Evolutionary conservation across 2,113 vertebrate genomes (phyloP), one percentile per base, ranked within the genome.

Genomic region (Notarius quadriscutis): DNA sequence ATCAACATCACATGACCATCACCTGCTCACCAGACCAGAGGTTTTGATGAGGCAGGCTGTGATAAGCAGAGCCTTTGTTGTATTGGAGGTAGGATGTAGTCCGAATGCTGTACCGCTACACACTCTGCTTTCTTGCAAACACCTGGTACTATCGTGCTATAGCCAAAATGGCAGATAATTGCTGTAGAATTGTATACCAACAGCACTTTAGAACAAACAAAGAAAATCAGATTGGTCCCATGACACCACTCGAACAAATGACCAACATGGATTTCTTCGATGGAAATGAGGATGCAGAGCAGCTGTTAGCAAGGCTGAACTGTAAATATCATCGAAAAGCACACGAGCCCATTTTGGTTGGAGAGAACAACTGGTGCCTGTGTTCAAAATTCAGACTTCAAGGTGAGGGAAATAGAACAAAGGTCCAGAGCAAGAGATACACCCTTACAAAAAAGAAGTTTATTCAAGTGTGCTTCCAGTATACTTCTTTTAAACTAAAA

Each of bases 281-380:
- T 81, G 67, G 30, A 81, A 77, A 82, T 65, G 71, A 85, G 84
- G 60, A 88, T 60, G 60, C 50, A n/a, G 55, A 84, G 65, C 83
- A 51, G 55, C 85, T 84, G 81, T 10, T 51, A 65, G 69, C 63
- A 57, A 71, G 53, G 67, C 15, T 71, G 63, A 25, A 82, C 53
- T 62, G 22, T 84, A 78, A 71, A 87, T 69, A 30, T 20, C 57
- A 53, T 11, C 80, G 75, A 72, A 63, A 60, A 84, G 57, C 18
- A 57, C 34, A 84, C 12, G 20, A 62, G 30, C 15, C 63, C 5
- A 12, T 74, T 55, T 81, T 77, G 60, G 50, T 79, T 30, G 30
- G 30, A 30, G 30, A 30, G 30, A 30, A 30, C 30, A 30, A 30
- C 30, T 30, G 30, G 30, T 30, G 30, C 30, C 30, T 62, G 80